These are phyloP conservation scores for Campoplex nolae DNA, from an alignment of 2,888 invertebrate genomes.

Conservation along the genomic window DNA sequence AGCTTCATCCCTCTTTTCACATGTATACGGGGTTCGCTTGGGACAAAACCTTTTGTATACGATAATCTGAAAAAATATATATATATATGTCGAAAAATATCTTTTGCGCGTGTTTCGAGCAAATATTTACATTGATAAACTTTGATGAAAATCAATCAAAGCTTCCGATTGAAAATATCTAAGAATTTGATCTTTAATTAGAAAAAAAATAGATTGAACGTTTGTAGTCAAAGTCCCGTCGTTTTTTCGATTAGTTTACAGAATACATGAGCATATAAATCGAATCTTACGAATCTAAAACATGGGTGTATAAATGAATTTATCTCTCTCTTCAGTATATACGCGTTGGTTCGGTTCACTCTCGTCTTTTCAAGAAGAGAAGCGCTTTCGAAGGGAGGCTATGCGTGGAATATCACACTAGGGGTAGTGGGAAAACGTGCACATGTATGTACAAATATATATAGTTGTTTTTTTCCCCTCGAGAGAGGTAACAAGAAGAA, in stretches of 20 bases:
- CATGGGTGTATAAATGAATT: background rate
- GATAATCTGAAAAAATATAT: background rate
- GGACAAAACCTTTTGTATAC: background rate
- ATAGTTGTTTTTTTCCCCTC: conserved; percentile 26
- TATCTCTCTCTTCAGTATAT: background rate
- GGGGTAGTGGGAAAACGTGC: conserved; percentile 41
- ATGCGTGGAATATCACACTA: conserved; percentile 7
- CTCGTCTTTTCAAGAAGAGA: conserved; percentile 17
- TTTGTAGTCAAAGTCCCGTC: background rate
- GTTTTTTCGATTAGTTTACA: background rate
- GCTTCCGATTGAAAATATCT: background rate
- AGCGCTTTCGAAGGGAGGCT: conserved; percentile 4
- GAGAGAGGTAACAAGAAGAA: conserved; percentile 56
- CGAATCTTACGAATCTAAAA: too few relatives aligned
- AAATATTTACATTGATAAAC: background rate
- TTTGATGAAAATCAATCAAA: background rate
- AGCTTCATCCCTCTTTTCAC: background rate
- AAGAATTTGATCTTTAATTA: background rate
- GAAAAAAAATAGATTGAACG: background rate
- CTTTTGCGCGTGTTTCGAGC: too few relatives aligned
- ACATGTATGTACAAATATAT: background rate
- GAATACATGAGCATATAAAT: too few relatives aligned
- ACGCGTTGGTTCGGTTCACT: conserved; percentile 9
- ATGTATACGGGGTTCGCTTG: background rate
- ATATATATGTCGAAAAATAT: too few relatives aligned